Percentiles rank a stretch among this genome's conserved stretches.
phyloP scores from a whole-genome alignment of 2,888 invertebrate genomes.

The Drosophila hamatofila region DNA sequence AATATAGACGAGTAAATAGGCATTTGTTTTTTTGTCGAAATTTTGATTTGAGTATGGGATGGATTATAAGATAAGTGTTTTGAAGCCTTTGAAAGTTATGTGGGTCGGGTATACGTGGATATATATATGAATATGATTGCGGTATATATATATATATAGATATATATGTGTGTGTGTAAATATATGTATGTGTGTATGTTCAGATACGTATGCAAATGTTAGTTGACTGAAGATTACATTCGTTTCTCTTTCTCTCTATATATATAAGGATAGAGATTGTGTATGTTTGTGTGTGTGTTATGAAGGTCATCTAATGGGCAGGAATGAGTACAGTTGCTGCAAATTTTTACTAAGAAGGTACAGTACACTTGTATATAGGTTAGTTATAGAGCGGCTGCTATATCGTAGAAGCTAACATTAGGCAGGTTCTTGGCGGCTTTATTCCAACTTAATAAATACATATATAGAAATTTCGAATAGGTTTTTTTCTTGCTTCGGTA shows the following conservation, averaged over 20 bases:
- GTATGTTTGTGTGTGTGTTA: constrained; percentile 32
- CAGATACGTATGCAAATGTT: constrained; percentile 60
- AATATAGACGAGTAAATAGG: constrained; percentile 74
- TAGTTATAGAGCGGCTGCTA: constrained; percentile 58
- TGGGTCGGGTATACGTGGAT: constrained; percentile 40
- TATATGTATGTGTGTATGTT: constrained; percentile 36
- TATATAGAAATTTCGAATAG: constrained; percentile 39
- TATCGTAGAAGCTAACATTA: constrained; percentile 60
- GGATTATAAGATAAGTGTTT: constrained; percentile 52
- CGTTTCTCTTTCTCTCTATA: constrained; percentile 10
- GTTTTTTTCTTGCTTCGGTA: background rate
- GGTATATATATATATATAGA: constrained; percentile 17
- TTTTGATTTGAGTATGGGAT: constrained; percentile 50
- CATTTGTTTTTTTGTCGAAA: constrained; percentile 39
- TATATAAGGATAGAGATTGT: constrained; percentile 30
- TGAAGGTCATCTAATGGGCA: constrained; percentile 78
- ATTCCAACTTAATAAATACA: constrained; percentile 33
- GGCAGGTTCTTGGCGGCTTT: constrained; percentile 60
- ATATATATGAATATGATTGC: constrained; percentile 31
- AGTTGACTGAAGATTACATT: constrained; percentile 22
- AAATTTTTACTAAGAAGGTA: constrained; percentile 74
- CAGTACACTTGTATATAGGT: constrained; percentile 72
- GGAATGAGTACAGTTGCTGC: constrained; percentile 78
- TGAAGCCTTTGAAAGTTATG: constrained; percentile 64
- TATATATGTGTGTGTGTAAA: constrained; percentile 25